Percentiles rank a stretch among this genome's conserved stretches.
phyloP scores from a whole-genome alignment of 2,113 vertebrate species.

The Thunnus maccoyii region DNA sequence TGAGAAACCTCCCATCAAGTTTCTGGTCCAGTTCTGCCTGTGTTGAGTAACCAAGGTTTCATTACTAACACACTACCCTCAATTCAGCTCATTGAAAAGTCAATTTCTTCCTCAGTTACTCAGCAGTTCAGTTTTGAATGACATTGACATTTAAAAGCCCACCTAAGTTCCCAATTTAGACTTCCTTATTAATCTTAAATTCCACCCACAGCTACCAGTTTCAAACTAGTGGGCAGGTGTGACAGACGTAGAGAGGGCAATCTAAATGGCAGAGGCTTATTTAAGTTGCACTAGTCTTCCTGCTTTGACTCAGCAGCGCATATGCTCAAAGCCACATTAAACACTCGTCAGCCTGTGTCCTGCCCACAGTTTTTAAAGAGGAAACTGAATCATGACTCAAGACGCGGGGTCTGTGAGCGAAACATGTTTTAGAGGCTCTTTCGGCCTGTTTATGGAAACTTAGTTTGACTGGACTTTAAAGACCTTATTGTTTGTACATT shows the following conservation, averaged over 20 bases:
- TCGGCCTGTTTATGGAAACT: background rate
- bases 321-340: conserved; percentile 77
- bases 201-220: conserved; percentile 73
- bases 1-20: background rate
- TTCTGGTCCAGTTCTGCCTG: background rate
- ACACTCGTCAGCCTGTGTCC: conserved; percentile 70
- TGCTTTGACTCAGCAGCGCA: conserved; percentile 80
- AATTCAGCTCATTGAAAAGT: conserved; percentile 8
- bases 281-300: conserved; percentile 63
- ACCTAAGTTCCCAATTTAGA: conserved; percentile 71
- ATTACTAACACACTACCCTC: background rate
- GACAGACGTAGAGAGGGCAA: conserved; percentile 66
- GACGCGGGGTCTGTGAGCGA: conserved; percentile 47
- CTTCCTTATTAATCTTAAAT: conserved; percentile 39
- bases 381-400: conserved; percentile 81
- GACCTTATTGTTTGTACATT: background rate
- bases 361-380: conserved; percentile 77
- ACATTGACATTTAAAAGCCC: conserved; percentile 50
- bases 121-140: conserved; percentile 15
- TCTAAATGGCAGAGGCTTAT: conserved; percentile 72
- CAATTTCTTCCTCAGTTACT: conserved; percentile 18
- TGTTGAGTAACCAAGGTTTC: background rate
- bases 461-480: background rate
- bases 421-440: conserved; percentile 8
- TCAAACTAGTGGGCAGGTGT: conserved; percentile 79